phyloP scores from a whole-genome alignment of 2,113 vertebrate species.

The Sinocyclocheilus rhinocerous region DNA sequence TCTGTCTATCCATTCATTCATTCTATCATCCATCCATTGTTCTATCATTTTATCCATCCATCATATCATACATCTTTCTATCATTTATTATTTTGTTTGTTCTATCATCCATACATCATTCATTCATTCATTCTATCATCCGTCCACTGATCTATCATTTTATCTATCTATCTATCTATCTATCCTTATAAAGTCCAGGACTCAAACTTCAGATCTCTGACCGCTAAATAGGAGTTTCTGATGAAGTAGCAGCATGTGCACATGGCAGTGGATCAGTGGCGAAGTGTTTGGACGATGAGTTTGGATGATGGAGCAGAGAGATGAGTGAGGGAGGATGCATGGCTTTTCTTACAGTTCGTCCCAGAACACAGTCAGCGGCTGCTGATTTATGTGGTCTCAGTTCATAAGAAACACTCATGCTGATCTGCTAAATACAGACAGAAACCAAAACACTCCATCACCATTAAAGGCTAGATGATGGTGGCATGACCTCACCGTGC shows the following conservation, averaged over 20 bases:
- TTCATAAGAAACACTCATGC: background rate
- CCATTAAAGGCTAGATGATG: background rate
- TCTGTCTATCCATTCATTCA: too few species aligned
- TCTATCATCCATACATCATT: too few species aligned
- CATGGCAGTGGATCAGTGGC: background rate
- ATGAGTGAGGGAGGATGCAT: slow-evolving; percentile 10
- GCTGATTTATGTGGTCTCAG: slow-evolving; percentile 17
- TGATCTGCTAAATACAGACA: slow-evolving; percentile 29
- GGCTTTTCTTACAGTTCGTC: background rate
- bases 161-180: background rate
- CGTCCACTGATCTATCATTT: background rate
- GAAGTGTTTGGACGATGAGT: background rate
- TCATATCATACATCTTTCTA: too few species aligned
- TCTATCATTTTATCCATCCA: background rate
- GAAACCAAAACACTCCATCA: slow-evolving; percentile 20
- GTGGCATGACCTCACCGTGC: slow-evolving; percentile 10
- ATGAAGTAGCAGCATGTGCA: background rate
- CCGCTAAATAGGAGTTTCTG: background rate
- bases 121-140: background rate
- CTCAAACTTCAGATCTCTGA: background rate
- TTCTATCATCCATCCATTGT: background rate
- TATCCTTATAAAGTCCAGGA: background rate
- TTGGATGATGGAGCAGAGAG: background rate
- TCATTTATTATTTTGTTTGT: too few species aligned
- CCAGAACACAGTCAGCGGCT: slow-evolving; percentile 14